Evolutionary conservation across 2,888 invertebrate species (phyloP).

Genomic region (Schizaphis graminum): DNA sequence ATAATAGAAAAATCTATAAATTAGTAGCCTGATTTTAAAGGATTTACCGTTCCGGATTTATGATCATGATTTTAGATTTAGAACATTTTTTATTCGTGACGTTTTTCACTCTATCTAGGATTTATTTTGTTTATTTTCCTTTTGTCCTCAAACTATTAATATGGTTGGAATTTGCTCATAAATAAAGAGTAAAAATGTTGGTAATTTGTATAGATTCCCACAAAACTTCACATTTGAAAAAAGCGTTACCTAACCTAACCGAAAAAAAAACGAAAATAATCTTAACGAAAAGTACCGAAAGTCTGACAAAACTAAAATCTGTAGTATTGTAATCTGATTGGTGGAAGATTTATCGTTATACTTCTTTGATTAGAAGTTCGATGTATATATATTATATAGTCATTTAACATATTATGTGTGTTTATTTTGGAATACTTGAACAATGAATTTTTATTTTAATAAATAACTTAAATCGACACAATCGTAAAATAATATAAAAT

Average conservation of each 20-base stretch:
- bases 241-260: not conserved
- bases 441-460: not conserved
- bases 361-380: not conserved
- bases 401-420: not conserved
- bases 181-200: slow-evolving; percentile 50
- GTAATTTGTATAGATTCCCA: slow-evolving; percentile 48
- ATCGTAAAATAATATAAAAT: not conserved
- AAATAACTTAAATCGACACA: not conserved
- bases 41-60: slow-evolving; percentile 18
- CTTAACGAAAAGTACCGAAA: not conserved
- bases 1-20: not conserved
- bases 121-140: slow-evolving; percentile 32
- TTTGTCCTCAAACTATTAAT: slow-evolving; percentile 34
- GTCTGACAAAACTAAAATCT: not conserved
- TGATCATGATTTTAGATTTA: slow-evolving; percentile 43
- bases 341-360: slow-evolving; percentile 15
- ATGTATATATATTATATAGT: not conserved
- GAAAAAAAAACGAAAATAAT: not conserved
- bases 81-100: slow-evolving; percentile 28
- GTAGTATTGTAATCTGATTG: not conserved
- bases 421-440: not conserved
- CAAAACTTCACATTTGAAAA: slow-evolving; percentile 30
- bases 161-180: slow-evolving; percentile 1
- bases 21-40: slow-evolving; percentile 16
- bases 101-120: slow-evolving; percentile 40